These are phyloP conservation scores for Hiodon tergisus DNA, from an alignment of 2,113 vertebrate genomes.

Conservation along the genomic window DNA sequence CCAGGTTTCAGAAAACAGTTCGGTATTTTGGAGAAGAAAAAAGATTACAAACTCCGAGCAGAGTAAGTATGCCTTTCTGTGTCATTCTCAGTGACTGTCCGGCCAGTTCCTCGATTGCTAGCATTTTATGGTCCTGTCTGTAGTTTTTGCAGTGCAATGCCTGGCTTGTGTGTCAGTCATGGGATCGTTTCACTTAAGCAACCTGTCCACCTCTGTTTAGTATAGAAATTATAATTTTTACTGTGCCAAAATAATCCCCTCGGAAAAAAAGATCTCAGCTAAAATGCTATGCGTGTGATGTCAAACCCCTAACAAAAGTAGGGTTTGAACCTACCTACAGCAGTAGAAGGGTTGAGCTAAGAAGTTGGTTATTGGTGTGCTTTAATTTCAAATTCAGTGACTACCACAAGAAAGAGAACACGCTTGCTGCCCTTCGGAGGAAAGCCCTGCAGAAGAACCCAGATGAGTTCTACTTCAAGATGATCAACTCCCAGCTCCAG, in stretches of 20 bases:
- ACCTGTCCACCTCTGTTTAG: too few relatives aligned
- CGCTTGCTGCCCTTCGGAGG: slow-evolving; percentile 76
- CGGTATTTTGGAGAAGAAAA: slow-evolving; percentile 90
- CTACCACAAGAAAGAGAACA: slow-evolving; percentile 85
- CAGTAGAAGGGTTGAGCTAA: neutral
- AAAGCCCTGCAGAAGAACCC: slow-evolving; percentile 92
- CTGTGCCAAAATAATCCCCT: neutral
- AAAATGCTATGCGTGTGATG: too few relatives aligned
- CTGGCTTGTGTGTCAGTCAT: too few relatives aligned
- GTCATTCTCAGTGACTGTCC: neutral
- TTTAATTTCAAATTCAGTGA: slow-evolving; percentile 60
- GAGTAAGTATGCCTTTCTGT: slow-evolving; percentile 61
- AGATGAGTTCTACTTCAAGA: slow-evolving; percentile 94
- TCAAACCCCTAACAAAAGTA: neutral
- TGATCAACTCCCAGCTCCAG: slow-evolving; percentile 77
- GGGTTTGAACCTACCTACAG: neutral
- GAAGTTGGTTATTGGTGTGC: neutral
- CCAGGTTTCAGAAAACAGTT: slow-evolving; percentile 72
- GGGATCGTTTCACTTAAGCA: too few relatives aligned
- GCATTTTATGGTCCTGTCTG: too few relatives aligned
- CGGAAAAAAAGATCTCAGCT: too few relatives aligned
- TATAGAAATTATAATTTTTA: too few relatives aligned
- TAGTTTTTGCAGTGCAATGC: too few relatives aligned
- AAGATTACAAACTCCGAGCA: slow-evolving; percentile 87
- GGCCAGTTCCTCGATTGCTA: too few relatives aligned